Conservation (phyloP, 2,113 vertebrate species). For the Argyrosomus japonicus region DNA sequence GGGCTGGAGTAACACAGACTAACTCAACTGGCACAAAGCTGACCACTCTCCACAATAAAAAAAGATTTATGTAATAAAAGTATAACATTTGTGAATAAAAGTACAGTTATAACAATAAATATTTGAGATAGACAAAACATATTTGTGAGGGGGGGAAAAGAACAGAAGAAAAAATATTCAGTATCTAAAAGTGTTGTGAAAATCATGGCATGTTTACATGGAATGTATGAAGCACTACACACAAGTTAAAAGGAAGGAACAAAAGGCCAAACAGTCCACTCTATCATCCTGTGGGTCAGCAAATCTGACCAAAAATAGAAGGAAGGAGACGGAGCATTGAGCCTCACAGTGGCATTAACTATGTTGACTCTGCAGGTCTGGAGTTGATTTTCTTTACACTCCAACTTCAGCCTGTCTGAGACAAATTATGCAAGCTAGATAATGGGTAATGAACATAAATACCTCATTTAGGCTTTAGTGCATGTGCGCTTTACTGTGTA, state of each 20-base stretch:
- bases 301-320: conserved; percentile 16
- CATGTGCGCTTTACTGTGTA: conserved; percentile 55
- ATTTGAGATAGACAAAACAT: conserved; percentile 69
- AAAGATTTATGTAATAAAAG: conserved; percentile 72
- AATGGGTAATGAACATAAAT: conserved; percentile 49
- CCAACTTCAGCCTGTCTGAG: conserved; percentile 20
- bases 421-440: conserved; percentile 41
- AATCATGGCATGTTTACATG: conserved; percentile 71
- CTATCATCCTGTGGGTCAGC: conserved; percentile 2
- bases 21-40: conserved; percentile 68
- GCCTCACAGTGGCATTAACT: conserved; percentile 60
- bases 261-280: conserved; percentile 29
- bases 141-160: conserved; percentile 27
- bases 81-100: conserved; percentile 79
- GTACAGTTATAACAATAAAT: conserved; percentile 80
- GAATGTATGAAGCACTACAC: conserved; percentile 81
- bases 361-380: conserved; percentile 32
- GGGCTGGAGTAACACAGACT: conserved; percentile 53
- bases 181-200: conserved; percentile 61
- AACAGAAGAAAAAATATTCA: conserved; percentile 12
- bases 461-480: conserved; percentile 68
- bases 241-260: conserved; percentile 35
- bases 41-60: conserved; percentile 66
- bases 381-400: conserved; percentile 33
- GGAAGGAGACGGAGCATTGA: conserved; percentile 1